Conservation (phyloP, 1,140 invertebrate species). For the Ooceraea biroi region DNA sequence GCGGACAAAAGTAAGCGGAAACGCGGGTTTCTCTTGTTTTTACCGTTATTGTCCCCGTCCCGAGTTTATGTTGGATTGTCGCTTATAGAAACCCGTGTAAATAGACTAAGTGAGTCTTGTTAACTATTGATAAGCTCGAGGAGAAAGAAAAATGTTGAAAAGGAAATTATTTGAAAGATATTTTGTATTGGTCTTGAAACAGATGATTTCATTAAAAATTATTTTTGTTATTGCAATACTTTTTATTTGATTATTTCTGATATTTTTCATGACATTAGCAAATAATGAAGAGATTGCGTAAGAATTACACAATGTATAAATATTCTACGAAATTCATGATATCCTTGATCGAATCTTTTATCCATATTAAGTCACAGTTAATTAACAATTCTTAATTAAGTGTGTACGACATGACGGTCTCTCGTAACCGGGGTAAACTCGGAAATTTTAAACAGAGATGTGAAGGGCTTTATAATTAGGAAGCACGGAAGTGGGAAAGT, state of each 20-base stretch:
- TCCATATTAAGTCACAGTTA: neutral
- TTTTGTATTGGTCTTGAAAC: neutral
- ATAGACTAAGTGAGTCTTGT: neutral
- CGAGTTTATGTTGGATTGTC: constrained; percentile 13
- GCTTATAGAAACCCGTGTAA: neutral
- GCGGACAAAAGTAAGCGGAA: constrained; percentile 44
- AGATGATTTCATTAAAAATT: constrained; percentile 10
- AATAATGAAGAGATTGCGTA: neutral
- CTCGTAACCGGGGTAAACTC: neutral
- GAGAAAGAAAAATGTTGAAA: neutral
- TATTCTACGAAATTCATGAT: neutral
- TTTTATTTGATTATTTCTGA: neutral
- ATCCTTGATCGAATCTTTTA: neutral
- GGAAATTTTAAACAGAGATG: neutral
- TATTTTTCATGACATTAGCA: too few relatives aligned
- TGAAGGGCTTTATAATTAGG: constrained; percentile 18
- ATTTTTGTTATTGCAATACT: neutral
- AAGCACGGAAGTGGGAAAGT: constrained; percentile 1
- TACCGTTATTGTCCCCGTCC: neutral
- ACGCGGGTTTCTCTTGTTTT: constrained; percentile 35
- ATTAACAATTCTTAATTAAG: neutral
- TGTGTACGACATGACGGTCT: neutral
- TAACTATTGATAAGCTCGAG: neutral
- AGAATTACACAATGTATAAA: neutral
- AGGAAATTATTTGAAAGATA: neutral